These are phyloP conservation scores for Eupleurogrammus muticus DNA, from an alignment of 2,797 vertebrate species.

Conservation along the genomic window DNA sequence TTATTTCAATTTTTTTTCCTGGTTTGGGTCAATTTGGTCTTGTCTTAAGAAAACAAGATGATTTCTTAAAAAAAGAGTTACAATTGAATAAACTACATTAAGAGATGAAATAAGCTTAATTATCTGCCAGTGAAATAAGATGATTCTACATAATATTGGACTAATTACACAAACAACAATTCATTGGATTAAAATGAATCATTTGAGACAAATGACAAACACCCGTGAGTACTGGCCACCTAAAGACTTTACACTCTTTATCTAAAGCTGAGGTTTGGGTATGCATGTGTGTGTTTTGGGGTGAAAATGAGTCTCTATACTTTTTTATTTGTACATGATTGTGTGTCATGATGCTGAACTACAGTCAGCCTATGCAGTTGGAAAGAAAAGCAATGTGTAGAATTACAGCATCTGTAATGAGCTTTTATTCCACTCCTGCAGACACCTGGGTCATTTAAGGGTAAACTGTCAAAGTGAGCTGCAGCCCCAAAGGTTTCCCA, in stretches of 20 bases:
- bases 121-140: too few species aligned
- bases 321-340: conserved; percentile 24
- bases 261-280: conserved; percentile 16
- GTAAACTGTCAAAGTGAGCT: conserved; percentile 29
- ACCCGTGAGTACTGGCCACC: conserved; percentile 17
- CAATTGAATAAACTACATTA: too few species aligned
- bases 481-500: conserved; percentile 20
- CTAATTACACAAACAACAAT: too few species aligned
- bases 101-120: too few species aligned
- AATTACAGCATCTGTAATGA: conserved; percentile 48
- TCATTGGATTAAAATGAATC: conserved; percentile 29
- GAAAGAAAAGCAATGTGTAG: conserved; percentile 28
- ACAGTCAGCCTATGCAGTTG: conserved; percentile 22
- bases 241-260: conserved; percentile 11
- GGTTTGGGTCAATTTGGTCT: too few species aligned
- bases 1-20: too few species aligned
- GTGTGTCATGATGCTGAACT: conserved; percentile 27
- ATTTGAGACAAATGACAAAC: conserved; percentile 21
- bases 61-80: too few species aligned
- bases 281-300: conserved; percentile 7
- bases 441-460: conserved; percentile 5
- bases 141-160: too few species aligned
- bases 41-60: too few species aligned
- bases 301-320: conserved; percentile 23
- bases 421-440: conserved; percentile 13